Evolutionary conservation across 1,140 invertebrate genomes (phyloP), one percentile per base, ranked within the genome.

Genomic region (Spodoptera frugiperda): DNA sequence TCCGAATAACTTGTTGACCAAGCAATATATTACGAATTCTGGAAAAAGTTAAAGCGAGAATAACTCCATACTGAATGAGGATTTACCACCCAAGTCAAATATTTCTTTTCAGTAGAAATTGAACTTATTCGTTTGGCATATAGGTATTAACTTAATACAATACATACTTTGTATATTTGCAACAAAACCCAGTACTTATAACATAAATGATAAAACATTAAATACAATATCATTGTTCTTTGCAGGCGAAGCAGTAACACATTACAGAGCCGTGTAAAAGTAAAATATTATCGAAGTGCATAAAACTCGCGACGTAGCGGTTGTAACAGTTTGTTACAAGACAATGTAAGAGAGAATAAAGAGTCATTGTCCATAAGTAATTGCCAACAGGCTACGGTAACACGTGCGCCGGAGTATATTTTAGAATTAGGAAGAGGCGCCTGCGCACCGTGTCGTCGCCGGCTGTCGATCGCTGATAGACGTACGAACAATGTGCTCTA

Each of bases 361-460:
- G 71, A 59, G 44, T 61, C 44, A 73, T 61, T 61, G 71, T 67
- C 19, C 63, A 67, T 25, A 48, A n/a, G 68, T 61, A 61, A 49
- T 44, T 59, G 55, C 55, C 17, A 46, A 57, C 44, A 61, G 51
- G 71, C 44, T n/a, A 17, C 2, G 54, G 39, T 19, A 44, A 78
- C 76, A 78, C 80, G 77, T 77, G 78, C 74, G 78, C 21, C 12
- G 54, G 75, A 51, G 51, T 54, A 71, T 82, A 80, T 84, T 80
- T 84, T 78, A 67, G 80, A 73, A 73, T 76, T 72, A 72, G 73
- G 65, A 76, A 81, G 79, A 68, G 30, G 76, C 65, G 65, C 70
- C 63, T 19, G 63, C 63, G 15, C 67, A 49, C n/a, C 55, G 44
- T 1, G 15, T 48, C 77, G 74, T 48, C 65, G 63, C 9, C 61